Evolutionary conservation across 2,797 vertebrate species (phyloP).

Genomic region (Brachyalestes nurse): DNA sequence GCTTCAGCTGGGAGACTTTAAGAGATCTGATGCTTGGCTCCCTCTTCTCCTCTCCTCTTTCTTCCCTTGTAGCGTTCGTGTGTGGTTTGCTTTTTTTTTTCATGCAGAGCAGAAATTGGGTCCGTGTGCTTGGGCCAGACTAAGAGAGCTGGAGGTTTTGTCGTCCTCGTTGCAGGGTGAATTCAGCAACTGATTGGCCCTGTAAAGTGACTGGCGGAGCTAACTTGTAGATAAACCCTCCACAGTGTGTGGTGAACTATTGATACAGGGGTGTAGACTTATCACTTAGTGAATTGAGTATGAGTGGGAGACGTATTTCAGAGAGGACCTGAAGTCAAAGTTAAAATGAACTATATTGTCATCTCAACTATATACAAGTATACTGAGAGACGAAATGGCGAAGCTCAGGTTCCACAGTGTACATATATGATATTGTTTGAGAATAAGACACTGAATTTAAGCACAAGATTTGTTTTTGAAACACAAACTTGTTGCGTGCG

Average conservation of each 20-base stretch:
- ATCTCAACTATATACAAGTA: no score
- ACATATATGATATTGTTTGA: background rate
- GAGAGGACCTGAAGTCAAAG: background rate
- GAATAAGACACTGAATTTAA: background rate
- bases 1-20: constrained; percentile 53
- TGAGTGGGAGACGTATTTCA: background rate
- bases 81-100: constrained; percentile 56
- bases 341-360: no score
- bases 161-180: constrained; percentile 34
- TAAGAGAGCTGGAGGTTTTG: constrained; percentile 48
- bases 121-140: constrained; percentile 43
- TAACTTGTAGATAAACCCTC: constrained; percentile 18
- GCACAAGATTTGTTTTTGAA: background rate
- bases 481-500: background rate
- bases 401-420: no score
- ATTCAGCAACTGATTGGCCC: constrained; percentile 4
- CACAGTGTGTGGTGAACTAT: background rate
- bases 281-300: constrained; percentile 2
- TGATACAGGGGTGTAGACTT: background rate
- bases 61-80: constrained; percentile 34
- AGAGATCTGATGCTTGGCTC: constrained; percentile 54
- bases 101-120: constrained; percentile 59
- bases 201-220: constrained; percentile 40
- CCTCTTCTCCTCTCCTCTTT: constrained; percentile 40
- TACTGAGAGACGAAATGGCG: no score